These are phyloP conservation scores for Camelus dromedarius DNA, from an alignment of 2,113 vertebrate species.

Conservation along the genomic window DNA sequence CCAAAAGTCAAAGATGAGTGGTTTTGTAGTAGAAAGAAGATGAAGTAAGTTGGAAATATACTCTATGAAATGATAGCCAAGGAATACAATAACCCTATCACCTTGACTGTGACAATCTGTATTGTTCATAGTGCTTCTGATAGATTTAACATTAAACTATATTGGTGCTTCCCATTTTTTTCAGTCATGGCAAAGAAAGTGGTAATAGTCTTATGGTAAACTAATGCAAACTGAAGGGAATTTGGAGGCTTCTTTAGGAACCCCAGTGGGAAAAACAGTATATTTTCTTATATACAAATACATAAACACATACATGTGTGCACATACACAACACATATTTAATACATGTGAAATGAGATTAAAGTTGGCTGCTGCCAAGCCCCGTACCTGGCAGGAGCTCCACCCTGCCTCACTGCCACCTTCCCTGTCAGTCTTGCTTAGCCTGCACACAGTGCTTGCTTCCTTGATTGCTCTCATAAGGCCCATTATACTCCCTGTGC, in stretches of 20 bases:
- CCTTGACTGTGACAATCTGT: background rate
- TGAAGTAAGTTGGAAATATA: background rate
- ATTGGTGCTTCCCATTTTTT: background rate
- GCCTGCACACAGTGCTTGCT: background rate
- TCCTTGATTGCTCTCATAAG: background rate
- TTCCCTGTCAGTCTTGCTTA: background rate
- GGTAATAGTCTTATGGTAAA: background rate
- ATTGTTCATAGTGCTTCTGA: background rate
- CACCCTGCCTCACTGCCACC: background rate
- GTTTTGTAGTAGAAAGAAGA: background rate
- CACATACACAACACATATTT: background rate
- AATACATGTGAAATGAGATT: background rate
- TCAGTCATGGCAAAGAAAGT: background rate
- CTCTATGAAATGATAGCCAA: background rate
- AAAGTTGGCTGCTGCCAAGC: background rate
- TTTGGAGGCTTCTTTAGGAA: background rate
- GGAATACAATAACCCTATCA: background rate
- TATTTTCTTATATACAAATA: background rate
- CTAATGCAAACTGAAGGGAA: background rate
- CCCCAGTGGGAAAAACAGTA: background rate
- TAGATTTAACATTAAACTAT: background rate
- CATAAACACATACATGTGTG: background rate
- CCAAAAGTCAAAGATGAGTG: background rate
- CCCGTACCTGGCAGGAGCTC: background rate
- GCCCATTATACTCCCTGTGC: background rate